These are phyloP conservation scores for Salminus brasiliensis DNA, from an alignment of 2,113 vertebrate genomes.

Conservation along the genomic window DNA sequence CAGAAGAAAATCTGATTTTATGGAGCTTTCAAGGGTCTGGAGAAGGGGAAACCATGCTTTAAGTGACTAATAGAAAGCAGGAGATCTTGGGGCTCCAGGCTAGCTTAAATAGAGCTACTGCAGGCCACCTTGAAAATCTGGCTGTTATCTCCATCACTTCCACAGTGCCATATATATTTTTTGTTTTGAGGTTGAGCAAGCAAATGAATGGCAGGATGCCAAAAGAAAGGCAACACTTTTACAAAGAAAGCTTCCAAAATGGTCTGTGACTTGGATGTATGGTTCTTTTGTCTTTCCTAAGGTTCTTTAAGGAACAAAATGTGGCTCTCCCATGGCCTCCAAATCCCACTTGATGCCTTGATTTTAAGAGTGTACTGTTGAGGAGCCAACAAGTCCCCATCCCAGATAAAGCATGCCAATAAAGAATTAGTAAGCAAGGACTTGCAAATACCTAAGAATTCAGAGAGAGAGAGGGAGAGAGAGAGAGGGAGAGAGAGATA, in stretches of 20 bases:
- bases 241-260: background rate
- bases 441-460: constrained; percentile 4
- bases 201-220: background rate
- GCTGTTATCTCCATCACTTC: background rate
- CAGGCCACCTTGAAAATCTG: background rate
- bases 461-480: constrained; percentile 59
- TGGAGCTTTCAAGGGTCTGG: constrained; percentile 62
- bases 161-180: background rate
- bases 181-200: background rate
- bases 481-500: no score
- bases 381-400: background rate
- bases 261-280: background rate
- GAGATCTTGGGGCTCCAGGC: constrained; percentile 35
- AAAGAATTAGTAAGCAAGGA: constrained; percentile 40
- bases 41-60: constrained; percentile 56
- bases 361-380: background rate
- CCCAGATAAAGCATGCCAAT: constrained; percentile 14
- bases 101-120: background rate
- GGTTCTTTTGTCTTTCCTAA: background rate
- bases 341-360: background rate
- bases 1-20: constrained; percentile 72
- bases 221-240: background rate
- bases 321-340: background rate
- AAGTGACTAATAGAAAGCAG: constrained; percentile 58
- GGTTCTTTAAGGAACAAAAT: background rate